Conservation (phyloP, 2,888 invertebrate genomes). For the Callinectes sapidus region DNA sequence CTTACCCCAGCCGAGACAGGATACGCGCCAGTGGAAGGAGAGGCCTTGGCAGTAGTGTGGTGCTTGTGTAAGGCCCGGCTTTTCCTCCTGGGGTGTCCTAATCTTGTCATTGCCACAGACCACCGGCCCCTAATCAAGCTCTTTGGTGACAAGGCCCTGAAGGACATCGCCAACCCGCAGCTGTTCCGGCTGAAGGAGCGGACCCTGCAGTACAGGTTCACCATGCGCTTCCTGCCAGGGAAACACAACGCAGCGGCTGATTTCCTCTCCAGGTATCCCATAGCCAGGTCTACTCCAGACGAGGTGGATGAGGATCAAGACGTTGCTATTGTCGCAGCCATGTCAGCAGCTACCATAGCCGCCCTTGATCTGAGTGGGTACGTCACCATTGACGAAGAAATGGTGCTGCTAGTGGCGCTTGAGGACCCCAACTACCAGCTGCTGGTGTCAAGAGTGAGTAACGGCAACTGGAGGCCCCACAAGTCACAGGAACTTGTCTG, state of each 20-base stretch:
- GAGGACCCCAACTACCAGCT: background rate
- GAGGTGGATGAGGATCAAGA: background rate
- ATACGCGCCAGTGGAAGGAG: slow-evolving; percentile 37
- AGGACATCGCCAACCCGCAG: background rate
- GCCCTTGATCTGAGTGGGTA: too few species aligned
- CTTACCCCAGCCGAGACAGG: background rate
- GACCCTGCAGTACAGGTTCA: too few species aligned
- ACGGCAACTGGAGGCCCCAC: background rate
- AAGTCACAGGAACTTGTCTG: slow-evolving; percentile 24
- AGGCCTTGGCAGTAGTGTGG: too few species aligned
- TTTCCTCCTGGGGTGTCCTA: too few species aligned
- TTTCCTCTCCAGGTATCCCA: too few species aligned
- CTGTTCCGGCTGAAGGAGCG: slow-evolving; percentile 31
- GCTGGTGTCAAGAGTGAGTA: background rate
- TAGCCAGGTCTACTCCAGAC: background rate
- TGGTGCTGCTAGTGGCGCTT: too few species aligned
- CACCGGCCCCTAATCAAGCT: background rate
- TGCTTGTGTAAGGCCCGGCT: too few species aligned
- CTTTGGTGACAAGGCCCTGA: slow-evolving; percentile 2
- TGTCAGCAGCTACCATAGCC: background rate
- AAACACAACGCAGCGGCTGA: too few species aligned
- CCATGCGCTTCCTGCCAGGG: too few species aligned
- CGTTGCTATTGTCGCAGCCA: background rate
- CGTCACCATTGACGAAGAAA: background rate
- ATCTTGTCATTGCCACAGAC: slow-evolving; percentile 7